Conservation (phyloP, 2,888 invertebrate genomes). For the Perizoma flavofasciatum region DNA sequence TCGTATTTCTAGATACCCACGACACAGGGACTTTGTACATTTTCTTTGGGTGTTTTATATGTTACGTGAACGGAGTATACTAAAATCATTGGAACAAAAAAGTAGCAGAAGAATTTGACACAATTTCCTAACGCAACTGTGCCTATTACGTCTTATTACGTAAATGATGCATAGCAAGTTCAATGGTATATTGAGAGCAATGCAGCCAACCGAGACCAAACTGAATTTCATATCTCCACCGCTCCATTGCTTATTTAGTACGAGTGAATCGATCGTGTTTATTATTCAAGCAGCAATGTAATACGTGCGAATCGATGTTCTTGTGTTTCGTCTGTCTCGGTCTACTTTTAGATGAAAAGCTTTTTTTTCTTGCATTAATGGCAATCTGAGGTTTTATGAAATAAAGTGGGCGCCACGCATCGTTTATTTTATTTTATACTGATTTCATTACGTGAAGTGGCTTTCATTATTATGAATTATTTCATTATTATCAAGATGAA, state of each 20-base stretch:
- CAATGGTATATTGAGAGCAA: slow-evolving; percentile 35
- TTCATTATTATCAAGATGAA: too few relatives aligned
- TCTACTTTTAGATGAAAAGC: not conserved
- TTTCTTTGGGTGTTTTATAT: too few relatives aligned
- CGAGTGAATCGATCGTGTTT: slow-evolving; percentile 13
- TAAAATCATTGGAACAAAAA: slow-evolving; percentile 2
- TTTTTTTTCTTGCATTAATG: slow-evolving; percentile 13
- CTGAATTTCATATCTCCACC: slow-evolving; percentile 19
- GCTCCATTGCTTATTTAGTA: slow-evolving; percentile 32
- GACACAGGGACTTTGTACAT: too few relatives aligned
- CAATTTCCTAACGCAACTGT: slow-evolving; percentile 22
- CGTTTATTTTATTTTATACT: too few relatives aligned
- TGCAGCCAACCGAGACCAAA: slow-evolving; percentile 24
- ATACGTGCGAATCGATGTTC: slow-evolving; percentile 2
- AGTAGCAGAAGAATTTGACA: slow-evolving; percentile 25
- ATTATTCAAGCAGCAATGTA: slow-evolving; percentile 20
- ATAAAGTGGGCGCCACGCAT: too few relatives aligned
- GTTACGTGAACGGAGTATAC: not conserved
- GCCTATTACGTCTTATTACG: slow-evolving; percentile 35
- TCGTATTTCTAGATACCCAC: too few relatives aligned
- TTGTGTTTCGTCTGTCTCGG: not conserved
- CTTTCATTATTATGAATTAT: too few relatives aligned
- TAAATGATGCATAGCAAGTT: slow-evolving; percentile 36
- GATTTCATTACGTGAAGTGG: too few relatives aligned
- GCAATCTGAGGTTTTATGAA: not conserved